These are phyloP conservation scores for Netta rufina DNA, from an alignment of 2,797 vertebrate genomes.

Conservation along the genomic window DNA sequence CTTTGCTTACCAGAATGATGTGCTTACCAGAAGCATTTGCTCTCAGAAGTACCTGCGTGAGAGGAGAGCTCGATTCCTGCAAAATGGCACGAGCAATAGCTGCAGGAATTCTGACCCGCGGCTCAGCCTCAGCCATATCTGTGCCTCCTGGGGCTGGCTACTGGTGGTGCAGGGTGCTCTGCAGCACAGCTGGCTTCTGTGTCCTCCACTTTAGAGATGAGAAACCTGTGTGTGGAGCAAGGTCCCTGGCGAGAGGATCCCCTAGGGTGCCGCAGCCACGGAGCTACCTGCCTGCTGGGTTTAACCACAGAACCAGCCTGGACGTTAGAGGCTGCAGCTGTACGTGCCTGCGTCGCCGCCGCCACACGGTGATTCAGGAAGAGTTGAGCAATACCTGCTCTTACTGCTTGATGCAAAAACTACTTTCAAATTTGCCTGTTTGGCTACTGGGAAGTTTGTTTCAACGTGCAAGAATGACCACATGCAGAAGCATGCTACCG, in stretches of 20 bases:
- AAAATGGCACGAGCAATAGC: background rate
- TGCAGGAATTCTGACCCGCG: background rate
- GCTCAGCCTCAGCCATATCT: background rate
- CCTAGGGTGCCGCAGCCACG: accelerated
- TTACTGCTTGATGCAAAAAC: background rate
- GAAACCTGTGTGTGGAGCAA: background rate
- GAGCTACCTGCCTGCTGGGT: accelerated
- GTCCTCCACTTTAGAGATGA: background rate
- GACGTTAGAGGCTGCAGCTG: background rate
- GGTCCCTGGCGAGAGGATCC: background rate
- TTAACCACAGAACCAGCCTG: background rate
- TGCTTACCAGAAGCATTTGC: background rate
- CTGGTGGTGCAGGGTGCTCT: background rate
- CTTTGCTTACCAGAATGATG: background rate
- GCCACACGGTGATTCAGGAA: background rate
- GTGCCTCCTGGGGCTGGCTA: too few species aligned
- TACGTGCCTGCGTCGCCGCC: accelerated
- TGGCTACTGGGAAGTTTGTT: background rate
- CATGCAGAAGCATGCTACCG: background rate
- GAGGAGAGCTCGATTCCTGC: background rate
- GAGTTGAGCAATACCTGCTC: accelerated
- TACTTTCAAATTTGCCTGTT: background rate
- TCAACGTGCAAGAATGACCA: accelerated
- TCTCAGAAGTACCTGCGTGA: background rate
- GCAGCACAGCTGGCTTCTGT: background rate